A percentile compares a stretch with the other conserved stretches of the same genome.
Conservation (phyloP, 2,888 invertebrate genomes). For the Xestia ashworthii region DNA sequence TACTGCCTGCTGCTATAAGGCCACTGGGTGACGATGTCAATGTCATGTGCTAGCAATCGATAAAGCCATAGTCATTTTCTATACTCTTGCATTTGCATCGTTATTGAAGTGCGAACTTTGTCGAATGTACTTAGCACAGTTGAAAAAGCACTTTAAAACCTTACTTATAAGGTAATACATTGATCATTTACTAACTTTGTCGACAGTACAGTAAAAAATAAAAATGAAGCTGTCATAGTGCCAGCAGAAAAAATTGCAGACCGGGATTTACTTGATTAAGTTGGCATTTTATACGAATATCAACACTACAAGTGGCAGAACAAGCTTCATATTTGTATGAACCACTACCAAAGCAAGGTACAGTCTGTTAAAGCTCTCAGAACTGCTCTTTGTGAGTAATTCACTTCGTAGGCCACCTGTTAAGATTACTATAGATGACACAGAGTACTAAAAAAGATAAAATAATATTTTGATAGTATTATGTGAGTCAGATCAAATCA, state of each 20-base stretch:
- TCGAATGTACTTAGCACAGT: neutral
- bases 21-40: constrained; percentile 27
- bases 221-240: neutral
- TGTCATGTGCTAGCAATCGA: constrained; percentile 35
- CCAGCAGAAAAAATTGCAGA: neutral
- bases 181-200: neutral
- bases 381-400: neutral
- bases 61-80: constrained; percentile 17
- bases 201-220: neutral
- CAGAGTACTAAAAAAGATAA: neutral
- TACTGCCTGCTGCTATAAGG: constrained; percentile 11
- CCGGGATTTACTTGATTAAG: neutral
- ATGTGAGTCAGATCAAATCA: constrained; percentile 19
- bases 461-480: neutral
- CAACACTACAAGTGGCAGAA: neutral
- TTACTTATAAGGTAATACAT: neutral
- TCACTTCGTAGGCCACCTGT: neutral
- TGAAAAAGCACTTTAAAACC: neutral
- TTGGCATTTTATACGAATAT: neutral
- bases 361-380: neutral
- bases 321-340: neutral
- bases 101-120: neutral
- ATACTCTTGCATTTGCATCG: constrained; percentile 6
- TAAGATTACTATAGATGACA: neutral
- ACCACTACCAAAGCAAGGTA: neutral